Base-by-base conservation (phyloP, 2,888 invertebrate genomes). In the Limnephilus marmoratus region DNA sequence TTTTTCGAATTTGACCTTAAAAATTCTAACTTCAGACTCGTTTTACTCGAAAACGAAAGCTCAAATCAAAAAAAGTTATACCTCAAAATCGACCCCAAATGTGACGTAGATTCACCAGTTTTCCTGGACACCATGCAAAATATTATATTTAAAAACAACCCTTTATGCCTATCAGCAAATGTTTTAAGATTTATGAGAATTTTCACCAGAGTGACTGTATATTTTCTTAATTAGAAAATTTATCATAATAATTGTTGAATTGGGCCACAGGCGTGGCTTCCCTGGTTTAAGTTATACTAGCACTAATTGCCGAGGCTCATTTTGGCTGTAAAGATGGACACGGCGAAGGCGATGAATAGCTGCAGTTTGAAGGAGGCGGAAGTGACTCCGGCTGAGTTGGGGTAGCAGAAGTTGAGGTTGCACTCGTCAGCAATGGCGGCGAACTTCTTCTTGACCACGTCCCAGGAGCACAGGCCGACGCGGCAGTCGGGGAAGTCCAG, bases 381-480 rank as follows among this genome's bases (percentile, higher is more conserved):
- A 31, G 68, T 82, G 18, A 41, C 34, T 18, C 86, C 91, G 24
- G 94, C 94, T 2, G 95, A 95, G 18, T 94, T 94, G 88, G 93
- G 93, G 90, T 95, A 96, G 94, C 97, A 97, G 94, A 96, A 96
- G 53, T 97, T 95, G 13, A 96, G 94, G 94, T 96, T 96, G 94
- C 97, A 97, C 29, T 95, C 95, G 37, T 96, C 95, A 4, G 96
- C 96, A 1, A 97, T 94, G 0, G 96, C 95, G 3, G 96, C 96
- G 93, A 97, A 97, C 92, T 96, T 96, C 29, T 96, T 95, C 94
- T 97, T 96, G 12, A 98, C 95, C 37, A 96, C 96, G 0, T 97
- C 96, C 98, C 98, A 98, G 94, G 97, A 97, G 95, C 98, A 98
- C 0, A 98, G 96, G 0, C 98, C 98, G 0, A 97, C 98, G 13